A percentile compares a stretch with the other conserved stretches of the same genome.
These are phyloP conservation scores for Chinchilla lanigera DNA, from an alignment of 2,113 vertebrate genomes.

Conservation along the genomic window DNA sequence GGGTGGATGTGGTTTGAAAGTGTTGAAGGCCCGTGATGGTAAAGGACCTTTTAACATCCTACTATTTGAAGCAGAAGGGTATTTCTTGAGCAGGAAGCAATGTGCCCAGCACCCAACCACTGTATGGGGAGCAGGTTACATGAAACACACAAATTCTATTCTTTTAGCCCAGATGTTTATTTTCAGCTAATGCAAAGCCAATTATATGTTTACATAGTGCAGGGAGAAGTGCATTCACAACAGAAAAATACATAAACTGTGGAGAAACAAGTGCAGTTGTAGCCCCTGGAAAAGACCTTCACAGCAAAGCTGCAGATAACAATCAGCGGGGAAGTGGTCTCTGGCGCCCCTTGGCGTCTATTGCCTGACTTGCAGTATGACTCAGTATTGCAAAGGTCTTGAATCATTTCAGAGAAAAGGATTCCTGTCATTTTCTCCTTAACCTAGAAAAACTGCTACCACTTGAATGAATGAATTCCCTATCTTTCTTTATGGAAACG, in stretches of 20 bases:
- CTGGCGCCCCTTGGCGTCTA: slow-evolving; percentile 6
- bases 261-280: not conserved
- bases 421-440: not conserved
- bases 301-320: accelerated
- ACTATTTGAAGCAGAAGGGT: not conserved
- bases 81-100: not conserved
- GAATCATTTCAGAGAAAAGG: not conserved
- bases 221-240: not conserved
- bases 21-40: not conserved
- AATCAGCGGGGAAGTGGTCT: not conserved
- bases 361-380: not conserved
- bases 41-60: not conserved
- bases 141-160: not conserved
- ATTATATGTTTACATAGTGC: not conserved
- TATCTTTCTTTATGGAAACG: not conserved
- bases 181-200: not conserved
- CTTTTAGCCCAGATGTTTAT: not conserved
- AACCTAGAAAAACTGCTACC: not conserved
- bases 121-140: not conserved
- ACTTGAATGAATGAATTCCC: not conserved
- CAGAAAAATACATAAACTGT: not conserved
- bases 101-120: not conserved
- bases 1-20: not conserved
- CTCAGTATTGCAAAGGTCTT: not conserved
- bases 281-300: not conserved